Base-by-base conservation (phyloP, 2,797 vertebrate genomes). In the Pangasius macronema region DNA sequence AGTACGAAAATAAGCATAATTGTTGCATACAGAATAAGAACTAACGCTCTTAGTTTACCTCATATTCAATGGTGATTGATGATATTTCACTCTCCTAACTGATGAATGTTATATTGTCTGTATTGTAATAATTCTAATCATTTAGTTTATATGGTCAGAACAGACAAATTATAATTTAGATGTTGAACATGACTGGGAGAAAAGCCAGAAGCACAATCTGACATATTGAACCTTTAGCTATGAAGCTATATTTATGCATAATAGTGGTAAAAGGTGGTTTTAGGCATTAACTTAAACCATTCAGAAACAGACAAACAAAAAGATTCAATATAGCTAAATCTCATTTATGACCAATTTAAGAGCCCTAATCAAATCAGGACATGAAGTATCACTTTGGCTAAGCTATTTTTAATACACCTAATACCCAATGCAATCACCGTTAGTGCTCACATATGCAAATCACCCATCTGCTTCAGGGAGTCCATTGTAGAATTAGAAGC, bases 341-440 rank as follows among this genome's bases (percentile, higher is more conserved):
- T 70, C 53, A 79, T 85, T 87, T 39, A 84, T 75, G 68, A 83
- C 46, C n/a, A 80, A 39, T 85, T 76, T 83, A 86, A 84, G 42
- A 83, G 57, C 33, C 53, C 16, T 87, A 85, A 88, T 88, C 82
- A 39, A 88, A 88, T 73, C 39, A 83, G 80, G 61, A 87, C 86
- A 59, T 72, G 30, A 75, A 86, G 49, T 70, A 87, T 85, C 82
- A 80, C 82, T 87, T 67, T 83, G 85, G 57, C 75, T 84, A 84
- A 89, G 88, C 89, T 89, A 87, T 91, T 91, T 89, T 90, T 88
- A 88, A 92, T 89, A 89, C 61, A 89, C 83, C 86, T 88, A 82
- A 87, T 89, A 81, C 36, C 87, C 89, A 88, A 87, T 82, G 88
- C 87, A 92, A 91, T 91, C 89, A 91, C 75, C 70, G 68, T 36